A percentile compares a stretch with the other conserved stretches of the same genome.
Evolutionary conservation across 2,797 vertebrate species (phyloP).

Genomic region (Esox lucius): DNA sequence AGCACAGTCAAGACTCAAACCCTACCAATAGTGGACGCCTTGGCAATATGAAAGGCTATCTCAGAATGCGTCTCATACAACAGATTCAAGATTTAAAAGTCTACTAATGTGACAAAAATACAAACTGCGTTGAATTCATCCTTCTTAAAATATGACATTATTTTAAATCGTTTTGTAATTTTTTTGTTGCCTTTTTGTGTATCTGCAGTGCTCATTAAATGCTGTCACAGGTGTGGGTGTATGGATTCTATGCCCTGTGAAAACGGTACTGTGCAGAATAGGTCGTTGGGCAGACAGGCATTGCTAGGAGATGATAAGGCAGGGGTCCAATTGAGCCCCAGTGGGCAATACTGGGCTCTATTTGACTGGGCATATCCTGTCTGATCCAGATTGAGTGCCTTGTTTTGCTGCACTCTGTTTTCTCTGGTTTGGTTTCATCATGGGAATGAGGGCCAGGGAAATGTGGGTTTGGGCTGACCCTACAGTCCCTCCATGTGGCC

Average conservation of each 20-base stretch:
- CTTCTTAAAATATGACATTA: no score
- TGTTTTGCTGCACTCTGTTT: slow-evolving; percentile 14
- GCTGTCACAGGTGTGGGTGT: background rate
- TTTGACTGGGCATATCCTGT: slow-evolving; percentile 11
- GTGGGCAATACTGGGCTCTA: background rate
- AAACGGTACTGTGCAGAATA: background rate
- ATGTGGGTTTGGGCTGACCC: slow-evolving; percentile 16
- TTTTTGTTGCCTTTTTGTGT: background rate
- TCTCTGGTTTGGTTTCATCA: slow-evolving; percentile 27
- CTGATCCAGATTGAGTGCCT: slow-evolving; percentile 18
- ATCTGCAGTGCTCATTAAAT: slow-evolving; percentile 3
- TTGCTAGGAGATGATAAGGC: background rate
- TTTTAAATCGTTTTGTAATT: no score
- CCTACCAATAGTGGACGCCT: background rate
- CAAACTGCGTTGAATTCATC: background rate
- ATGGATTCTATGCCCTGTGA: background rate
- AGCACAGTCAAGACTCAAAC: no score
- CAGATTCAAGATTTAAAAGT: background rate
- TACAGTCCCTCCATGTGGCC: slow-evolving; percentile 20
- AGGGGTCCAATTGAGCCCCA: slow-evolving; percentile 2
- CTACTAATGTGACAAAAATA: background rate
- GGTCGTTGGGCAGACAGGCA: slow-evolving; percentile 11
- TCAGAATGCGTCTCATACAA: background rate
- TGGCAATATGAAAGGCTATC: background rate
- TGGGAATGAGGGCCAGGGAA: slow-evolving; percentile 11